Percentiles rank a stretch among this genome's conserved stretches.
These are phyloP conservation scores for Protobothrops flavoviridis DNA, from an alignment of 2,113 vertebrate species.

Conservation along the genomic window DNA sequence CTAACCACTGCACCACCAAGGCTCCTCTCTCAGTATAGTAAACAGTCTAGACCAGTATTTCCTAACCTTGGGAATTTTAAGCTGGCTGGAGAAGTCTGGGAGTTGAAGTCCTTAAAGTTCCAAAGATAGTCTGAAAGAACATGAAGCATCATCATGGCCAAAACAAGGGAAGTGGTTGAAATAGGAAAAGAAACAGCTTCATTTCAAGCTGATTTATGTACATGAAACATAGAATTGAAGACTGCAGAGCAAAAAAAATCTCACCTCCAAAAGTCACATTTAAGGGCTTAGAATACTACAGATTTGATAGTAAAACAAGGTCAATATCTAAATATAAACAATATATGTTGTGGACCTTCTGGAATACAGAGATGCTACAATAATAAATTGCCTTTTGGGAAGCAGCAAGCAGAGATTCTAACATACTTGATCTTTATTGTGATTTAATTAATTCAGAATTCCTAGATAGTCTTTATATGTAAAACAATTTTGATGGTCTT, in stretches of 20 bases:
- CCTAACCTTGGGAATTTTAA: neutral
- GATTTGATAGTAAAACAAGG: neutral
- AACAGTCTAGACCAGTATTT: neutral
- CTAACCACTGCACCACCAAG: too few relatives aligned
- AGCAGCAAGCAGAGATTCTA: neutral
- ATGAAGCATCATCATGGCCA: neutral
- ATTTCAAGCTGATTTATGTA: neutral
- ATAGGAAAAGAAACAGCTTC: neutral
- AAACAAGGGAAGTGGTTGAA: neutral
- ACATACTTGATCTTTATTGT: neutral
- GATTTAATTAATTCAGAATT: constrained; percentile 3
- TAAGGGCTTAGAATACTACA: neutral
- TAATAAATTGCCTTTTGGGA: neutral
- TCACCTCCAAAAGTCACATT: neutral
- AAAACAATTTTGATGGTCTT: neutral
- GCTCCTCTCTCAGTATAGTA: neutral
- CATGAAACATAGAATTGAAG: neutral
- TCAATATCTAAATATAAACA: neutral
- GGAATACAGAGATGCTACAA: neutral
- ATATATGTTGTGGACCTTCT: neutral
- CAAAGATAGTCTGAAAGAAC: neutral
- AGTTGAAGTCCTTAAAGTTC: neutral
- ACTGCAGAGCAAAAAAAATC: neutral
- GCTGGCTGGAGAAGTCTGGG: neutral
- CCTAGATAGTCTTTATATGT: neutral